Evolutionary conservation across 2,888 invertebrate species (phyloP), one percentile per base, ranked within the genome.

Genomic region (Adelphocoris suturalis): DNA sequence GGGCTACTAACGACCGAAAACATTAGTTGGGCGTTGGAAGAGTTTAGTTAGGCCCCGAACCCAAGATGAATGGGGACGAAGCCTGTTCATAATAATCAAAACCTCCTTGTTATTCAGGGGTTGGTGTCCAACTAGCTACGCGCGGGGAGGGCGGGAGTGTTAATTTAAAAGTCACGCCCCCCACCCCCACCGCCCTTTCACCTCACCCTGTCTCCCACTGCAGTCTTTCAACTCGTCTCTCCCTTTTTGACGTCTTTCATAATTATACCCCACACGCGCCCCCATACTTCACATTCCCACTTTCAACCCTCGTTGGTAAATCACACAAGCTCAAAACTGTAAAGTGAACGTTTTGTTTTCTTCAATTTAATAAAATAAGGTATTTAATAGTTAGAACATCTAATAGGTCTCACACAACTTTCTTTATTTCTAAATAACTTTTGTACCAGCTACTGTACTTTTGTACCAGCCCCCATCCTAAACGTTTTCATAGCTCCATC

Each of bases 51-150:
- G 46, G n/a, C 78, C 28, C 46, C 78, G 55, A 52, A 68, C 68
- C 27, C 11, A 82, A 82, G 82, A 82, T 82, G 82, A 82, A 82
- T 82, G 82, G 82, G 19, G 47, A 48, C 27, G 82, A 5, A 52
- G 75, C 46, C 76, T 75, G 86, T 86, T 86, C 68, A 48, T 86
- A 86, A 86, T 86, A 86, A 86, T 86, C 86, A 86, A 86, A 86
- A 68, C 86, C 86, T 86, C 52, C 55, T 86, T 86, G 86, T 75
- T 86, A 86, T 86, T 86, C 86, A 86, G 76, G 82, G 55, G 82
- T 52, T 82, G 82, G 55, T 82, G 82, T 82, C 55, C 48, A 19
- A 52, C 86, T 75, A 27, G 14, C 14, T 27, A 82, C 47, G 46
- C 11, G 47, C 7, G 27, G 57, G 68, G 11, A 52, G 75, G 76